These are phyloP conservation scores for Drosophila austrosaltans DNA, from an alignment of 2,888 invertebrate species.

Conservation along the genomic window DNA sequence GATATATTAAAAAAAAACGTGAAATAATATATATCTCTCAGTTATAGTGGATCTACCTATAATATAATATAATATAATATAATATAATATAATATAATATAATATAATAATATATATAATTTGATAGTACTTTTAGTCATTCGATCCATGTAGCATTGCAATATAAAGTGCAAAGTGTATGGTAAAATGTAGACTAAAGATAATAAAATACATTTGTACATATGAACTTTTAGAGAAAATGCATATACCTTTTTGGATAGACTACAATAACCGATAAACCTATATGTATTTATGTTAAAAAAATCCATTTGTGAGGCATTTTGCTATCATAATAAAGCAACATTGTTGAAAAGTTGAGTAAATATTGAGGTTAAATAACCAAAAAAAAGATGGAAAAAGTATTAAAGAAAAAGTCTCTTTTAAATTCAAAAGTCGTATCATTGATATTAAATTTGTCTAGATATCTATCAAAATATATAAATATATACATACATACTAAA, in stretches of 20 bases:
- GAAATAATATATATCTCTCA: no score
- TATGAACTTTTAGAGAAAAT: not conserved
- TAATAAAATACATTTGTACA: not conserved
- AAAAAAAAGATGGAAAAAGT: not conserved
- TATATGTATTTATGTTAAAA: conserved; percentile 1
- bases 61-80: no score
- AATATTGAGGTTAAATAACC: conserved; percentile 40
- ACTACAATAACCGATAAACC: conserved; percentile 9
- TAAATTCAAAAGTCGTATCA: not conserved
- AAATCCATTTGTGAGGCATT: conserved; percentile 34
- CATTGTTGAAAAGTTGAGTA: conserved; percentile 42
- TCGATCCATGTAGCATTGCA: no score
- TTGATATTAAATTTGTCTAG: not conserved
- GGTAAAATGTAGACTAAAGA: no score
- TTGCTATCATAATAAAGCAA: conserved; percentile 47
- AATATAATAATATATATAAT: no score
- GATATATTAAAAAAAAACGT: no score
- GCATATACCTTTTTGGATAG: not conserved
- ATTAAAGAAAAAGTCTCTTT: not conserved
- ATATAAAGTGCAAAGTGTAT: no score
- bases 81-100: no score
- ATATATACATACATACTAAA: not conserved
- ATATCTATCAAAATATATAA: not conserved
- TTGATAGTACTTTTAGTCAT: no score
- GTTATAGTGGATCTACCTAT: no score